Percentiles rank a stretch among this genome's conserved stretches.
These are phyloP conservation scores for Andrena cerasifolii DNA, from an alignment of 1,140 invertebrate genomes.

Conservation along the genomic window DNA sequence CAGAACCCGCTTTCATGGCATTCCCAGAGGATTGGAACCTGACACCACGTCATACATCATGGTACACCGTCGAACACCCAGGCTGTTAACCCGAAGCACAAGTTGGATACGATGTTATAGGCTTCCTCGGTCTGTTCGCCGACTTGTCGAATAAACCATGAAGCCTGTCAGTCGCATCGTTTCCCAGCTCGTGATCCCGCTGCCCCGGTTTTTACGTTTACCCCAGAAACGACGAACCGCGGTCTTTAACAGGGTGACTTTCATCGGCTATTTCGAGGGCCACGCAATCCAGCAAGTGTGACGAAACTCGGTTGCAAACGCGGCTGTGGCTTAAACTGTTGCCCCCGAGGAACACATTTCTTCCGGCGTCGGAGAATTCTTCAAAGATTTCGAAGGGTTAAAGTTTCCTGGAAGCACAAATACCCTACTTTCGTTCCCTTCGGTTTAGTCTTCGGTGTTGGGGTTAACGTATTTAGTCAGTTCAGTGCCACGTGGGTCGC, in stretches of 20 bases:
- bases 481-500: too few species aligned
- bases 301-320: too few species aligned
- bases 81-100: conserved; percentile 68
- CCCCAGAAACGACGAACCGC: neutral
- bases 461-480: too few species aligned
- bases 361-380: too few species aligned
- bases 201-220: neutral
- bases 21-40: conserved; percentile 69
- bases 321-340: neutral
- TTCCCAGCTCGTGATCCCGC: conserved; percentile 17
- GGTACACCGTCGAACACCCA: conserved; percentile 70
- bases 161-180: conserved; percentile 68
- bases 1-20: conserved; percentile 68
- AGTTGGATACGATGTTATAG: conserved; percentile 70
- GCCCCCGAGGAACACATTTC: too few species aligned
- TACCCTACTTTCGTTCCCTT: too few species aligned
- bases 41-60: conserved; percentile 71
- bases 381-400: too few species aligned
- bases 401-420: too few species aligned
- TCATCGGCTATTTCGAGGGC: too few species aligned
- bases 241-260: neutral
- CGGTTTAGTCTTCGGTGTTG: too few species aligned
- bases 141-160: conserved; percentile 68
- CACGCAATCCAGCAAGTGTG: too few species aligned
- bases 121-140: conserved; percentile 59